phyloP scores from a whole-genome alignment of 2,797 vertebrate species.

The Sebastiscus tertius region DNA sequence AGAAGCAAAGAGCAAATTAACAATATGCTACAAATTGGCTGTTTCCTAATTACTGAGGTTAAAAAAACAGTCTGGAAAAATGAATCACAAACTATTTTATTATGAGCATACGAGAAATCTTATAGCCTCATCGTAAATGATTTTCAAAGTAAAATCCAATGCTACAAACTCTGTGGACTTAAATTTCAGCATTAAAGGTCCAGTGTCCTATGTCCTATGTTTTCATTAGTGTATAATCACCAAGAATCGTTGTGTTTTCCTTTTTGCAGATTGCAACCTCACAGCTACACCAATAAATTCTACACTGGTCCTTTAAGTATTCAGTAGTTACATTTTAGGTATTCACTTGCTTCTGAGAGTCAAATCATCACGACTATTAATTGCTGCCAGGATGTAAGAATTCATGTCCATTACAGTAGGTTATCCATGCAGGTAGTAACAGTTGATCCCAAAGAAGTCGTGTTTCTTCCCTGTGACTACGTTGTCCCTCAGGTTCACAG shows the following conservation, averaged over 20 bases:
- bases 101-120: background rate
- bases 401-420: background rate
- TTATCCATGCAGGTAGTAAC: slow-evolving; percentile 83
- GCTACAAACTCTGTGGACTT: background rate
- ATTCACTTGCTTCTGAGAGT: background rate
- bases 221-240: too few species aligned
- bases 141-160: background rate
- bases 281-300: too few species aligned
- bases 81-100: background rate
- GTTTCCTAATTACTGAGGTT: background rate
- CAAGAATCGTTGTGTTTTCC: too few species aligned
- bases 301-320: background rate
- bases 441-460: slow-evolving; percentile 82
- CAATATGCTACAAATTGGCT: background rate
- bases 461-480: slow-evolving; percentile 78
- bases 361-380: background rate
- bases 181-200: background rate
- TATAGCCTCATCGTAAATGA: background rate
- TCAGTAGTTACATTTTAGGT: background rate
- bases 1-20: slow-evolving; percentile 23
- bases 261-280: too few species aligned
- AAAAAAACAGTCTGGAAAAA: background rate
- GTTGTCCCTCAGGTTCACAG: slow-evolving; percentile 83
- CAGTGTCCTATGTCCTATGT: too few species aligned
- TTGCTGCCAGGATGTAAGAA: background rate